Evolutionary conservation across 2,888 invertebrate species (phyloP).

Genomic region (Dichetophora obliterata): DNA sequence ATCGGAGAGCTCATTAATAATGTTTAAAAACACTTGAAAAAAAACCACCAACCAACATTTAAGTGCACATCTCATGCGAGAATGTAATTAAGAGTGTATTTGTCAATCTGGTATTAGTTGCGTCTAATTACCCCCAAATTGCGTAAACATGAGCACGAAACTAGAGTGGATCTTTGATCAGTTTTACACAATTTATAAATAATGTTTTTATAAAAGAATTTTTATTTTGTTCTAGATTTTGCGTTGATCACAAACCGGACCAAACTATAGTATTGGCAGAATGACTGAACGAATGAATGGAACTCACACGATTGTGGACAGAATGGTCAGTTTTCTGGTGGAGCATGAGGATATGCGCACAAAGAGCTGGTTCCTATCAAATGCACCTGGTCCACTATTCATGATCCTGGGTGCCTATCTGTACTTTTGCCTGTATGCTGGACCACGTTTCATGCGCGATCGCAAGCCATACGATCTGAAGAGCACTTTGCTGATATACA

Average conservation of each 20-base stretch:
- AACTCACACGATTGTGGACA: constrained; percentile 66
- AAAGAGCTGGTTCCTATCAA: constrained; percentile 80
- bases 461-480: constrained; percentile 87
- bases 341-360: constrained; percentile 69
- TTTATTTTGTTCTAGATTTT: too few species aligned
- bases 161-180: too few species aligned
- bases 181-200: too few species aligned
- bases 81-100: too few species aligned
- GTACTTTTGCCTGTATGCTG: constrained; percentile 82
- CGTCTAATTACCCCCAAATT: background rate
- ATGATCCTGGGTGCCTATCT: constrained; percentile 79
- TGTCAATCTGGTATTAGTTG: too few species aligned
- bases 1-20: too few species aligned
- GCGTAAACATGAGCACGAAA: background rate
- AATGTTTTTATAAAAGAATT: too few species aligned
- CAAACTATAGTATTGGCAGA: constrained; percentile 33
- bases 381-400: constrained; percentile 78
- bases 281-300: constrained; percentile 66
- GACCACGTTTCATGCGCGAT: constrained; percentile 90
- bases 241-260: too few species aligned
- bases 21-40: too few species aligned
- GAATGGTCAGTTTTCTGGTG: constrained; percentile 68
- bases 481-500: constrained; percentile 85
- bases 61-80: too few species aligned
- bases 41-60: too few species aligned